Conservation (phyloP, 2,113 vertebrate genomes). For the Cololabis saira region DNA sequence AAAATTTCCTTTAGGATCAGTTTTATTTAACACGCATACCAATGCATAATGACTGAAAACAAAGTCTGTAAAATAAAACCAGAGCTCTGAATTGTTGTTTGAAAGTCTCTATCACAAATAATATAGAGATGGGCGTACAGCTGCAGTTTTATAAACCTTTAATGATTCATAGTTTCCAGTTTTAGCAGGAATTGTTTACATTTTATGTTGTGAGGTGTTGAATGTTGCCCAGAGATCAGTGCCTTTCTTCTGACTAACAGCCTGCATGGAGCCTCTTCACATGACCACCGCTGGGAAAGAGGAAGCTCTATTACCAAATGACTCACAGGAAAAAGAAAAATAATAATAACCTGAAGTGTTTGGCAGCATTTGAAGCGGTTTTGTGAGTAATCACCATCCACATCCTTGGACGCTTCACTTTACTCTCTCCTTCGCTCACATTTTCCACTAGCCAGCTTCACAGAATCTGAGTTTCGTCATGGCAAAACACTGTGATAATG, state of each 20-base stretch:
- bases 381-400: constrained; percentile 74
- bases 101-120: neutral
- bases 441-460: constrained; percentile 65
- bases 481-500: constrained; percentile 21
- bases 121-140: neutral
- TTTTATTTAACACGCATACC: neutral
- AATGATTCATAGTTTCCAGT: constrained; percentile 15
- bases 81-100: neutral
- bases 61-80: neutral
- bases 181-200: constrained; percentile 45
- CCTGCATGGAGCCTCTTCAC: constrained; percentile 61
- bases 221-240: constrained; percentile 56
- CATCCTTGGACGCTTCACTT: constrained; percentile 63
- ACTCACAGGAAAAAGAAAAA: constrained; percentile 61
- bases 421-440: constrained; percentile 63
- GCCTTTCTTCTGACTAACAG: constrained; percentile 72
- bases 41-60: neutral
- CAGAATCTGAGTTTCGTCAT: constrained; percentile 32
- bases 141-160: constrained; percentile 14
- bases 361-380: constrained; percentile 56
- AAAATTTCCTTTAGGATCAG: neutral
- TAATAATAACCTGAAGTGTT: constrained; percentile 63
- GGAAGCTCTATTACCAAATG: constrained; percentile 73
- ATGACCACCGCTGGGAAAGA: constrained; percentile 70
- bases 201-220: constrained; percentile 55